Evolutionary conservation across 2,113 vertebrate species (phyloP).

Genomic region (Paradoxurus hermaphroditus): DNA sequence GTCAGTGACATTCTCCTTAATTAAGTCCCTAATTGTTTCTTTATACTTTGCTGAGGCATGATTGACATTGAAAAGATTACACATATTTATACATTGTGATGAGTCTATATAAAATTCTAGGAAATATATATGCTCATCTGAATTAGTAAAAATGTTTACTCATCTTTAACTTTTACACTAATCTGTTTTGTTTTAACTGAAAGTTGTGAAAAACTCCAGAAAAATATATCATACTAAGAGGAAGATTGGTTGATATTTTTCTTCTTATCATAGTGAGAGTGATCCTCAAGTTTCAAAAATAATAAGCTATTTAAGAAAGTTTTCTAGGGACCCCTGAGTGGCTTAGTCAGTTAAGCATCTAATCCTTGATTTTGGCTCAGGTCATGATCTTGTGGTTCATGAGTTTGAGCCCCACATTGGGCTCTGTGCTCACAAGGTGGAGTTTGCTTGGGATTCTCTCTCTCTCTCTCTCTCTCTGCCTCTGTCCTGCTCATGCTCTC

Average conservation of each 20-base stretch:
- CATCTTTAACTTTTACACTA: neutral
- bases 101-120: neutral
- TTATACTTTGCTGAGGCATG: rapidly evolving
- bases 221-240: neutral
- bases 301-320: neutral
- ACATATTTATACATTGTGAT: neutral
- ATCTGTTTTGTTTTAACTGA: no score
- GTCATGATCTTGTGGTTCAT: no score
- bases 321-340: neutral
- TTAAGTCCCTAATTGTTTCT: neutral
- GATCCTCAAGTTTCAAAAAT: neutral
- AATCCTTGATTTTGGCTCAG: no score
- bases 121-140: neutral
- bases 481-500: no score
- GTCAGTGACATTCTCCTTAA: neutral
- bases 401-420: no score
- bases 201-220: neutral
- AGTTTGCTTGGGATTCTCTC: no score
- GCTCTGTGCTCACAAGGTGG: no score
- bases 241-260: neutral
- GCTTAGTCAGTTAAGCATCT: no score
- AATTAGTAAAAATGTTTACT: neutral
- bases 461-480: no score
- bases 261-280: neutral
- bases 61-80: neutral